Evolutionary conservation across 2,797 vertebrate species (phyloP).

Genomic region (Crocidura indochinensis): DNA sequence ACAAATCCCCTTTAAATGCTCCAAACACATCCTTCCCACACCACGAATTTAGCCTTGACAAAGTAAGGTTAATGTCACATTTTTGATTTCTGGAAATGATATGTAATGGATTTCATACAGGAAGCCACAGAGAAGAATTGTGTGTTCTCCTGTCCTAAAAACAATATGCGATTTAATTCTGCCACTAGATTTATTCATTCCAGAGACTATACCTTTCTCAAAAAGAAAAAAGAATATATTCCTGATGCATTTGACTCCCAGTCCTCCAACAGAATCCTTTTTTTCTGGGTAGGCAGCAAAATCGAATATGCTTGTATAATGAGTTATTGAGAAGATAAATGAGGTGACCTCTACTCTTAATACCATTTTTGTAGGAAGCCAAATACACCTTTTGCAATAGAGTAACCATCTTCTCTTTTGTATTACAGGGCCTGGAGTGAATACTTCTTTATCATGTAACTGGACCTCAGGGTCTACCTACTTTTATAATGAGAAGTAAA

Average conservation of each 20-base stretch:
- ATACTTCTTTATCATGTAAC: background rate
- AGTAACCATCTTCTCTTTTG: background rate
- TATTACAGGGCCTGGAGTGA: background rate
- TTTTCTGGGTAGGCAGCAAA: background rate
- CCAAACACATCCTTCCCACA: background rate
- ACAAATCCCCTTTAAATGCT: accelerated
- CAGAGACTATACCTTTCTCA: background rate
- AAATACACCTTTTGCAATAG: background rate
- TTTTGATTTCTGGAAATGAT: background rate
- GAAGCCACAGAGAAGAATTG: too few species aligned
- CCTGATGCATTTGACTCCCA: background rate
- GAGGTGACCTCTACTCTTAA: background rate
- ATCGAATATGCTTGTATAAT: background rate
- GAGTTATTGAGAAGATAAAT: background rate
- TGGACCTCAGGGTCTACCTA: background rate
- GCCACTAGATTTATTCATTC: background rate
- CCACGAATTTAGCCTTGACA: too few species aligned
- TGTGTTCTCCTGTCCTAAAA: background rate
- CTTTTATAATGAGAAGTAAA: background rate
- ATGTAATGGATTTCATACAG: too few species aligned
- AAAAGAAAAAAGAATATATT: background rate
- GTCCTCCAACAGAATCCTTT: background rate
- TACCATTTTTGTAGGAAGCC: background rate
- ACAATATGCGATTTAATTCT: background rate
- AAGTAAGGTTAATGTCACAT: background rate